Evolutionary conservation across 2,888 invertebrate genomes (phyloP), one percentile per base, ranked within the genome.

Genomic region (Synanthedon vespiformis): DNA sequence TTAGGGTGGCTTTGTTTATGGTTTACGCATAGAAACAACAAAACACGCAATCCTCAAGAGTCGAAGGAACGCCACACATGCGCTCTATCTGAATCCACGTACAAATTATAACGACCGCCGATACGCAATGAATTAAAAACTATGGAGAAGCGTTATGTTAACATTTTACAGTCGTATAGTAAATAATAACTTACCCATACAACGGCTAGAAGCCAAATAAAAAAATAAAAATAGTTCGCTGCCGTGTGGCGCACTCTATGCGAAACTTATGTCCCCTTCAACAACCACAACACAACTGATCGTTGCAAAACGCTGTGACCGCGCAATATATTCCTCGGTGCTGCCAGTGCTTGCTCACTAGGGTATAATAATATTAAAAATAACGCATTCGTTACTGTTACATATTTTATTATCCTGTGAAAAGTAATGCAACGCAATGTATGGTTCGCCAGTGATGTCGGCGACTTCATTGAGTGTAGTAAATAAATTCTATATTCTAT

Each of bases 131-230:
- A 44, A n/a, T 44, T 13, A 44, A 44, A 44, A 44, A 14, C 14
- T 44, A n/a, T 6, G 8, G 14, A 14, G 12, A 44, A 44, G 14
- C 14, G 8, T 13, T 14, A 14, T 2, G 12, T 44, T 13, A 12
- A 6, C 44, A 44, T 44, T 44, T 14, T 13, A 44, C n/a, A 44
- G 13, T 44, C n/a, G 8, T 44, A 14, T 44, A 13, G 44, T 44
- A 13, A 58, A 60, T 53, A 59, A 62, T 59, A 57, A 83, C 88
- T 87, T 62, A 88, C 88, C 88, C 88, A 88, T 88, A 88, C 88
- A 88, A 88, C 78, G 88, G 88, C 88, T 84, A 88, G 86, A 81
- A 87, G 88, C 88, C 88, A 88, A 88, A 88, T 84, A 85, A 88
- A 88, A 85, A 86, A 87, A 79, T 74, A 82, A 87, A 86, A 82